These are phyloP conservation scores for Cistogaster globosa DNA, from an alignment of 2,888 invertebrate species.

Conservation along the genomic window DNA sequence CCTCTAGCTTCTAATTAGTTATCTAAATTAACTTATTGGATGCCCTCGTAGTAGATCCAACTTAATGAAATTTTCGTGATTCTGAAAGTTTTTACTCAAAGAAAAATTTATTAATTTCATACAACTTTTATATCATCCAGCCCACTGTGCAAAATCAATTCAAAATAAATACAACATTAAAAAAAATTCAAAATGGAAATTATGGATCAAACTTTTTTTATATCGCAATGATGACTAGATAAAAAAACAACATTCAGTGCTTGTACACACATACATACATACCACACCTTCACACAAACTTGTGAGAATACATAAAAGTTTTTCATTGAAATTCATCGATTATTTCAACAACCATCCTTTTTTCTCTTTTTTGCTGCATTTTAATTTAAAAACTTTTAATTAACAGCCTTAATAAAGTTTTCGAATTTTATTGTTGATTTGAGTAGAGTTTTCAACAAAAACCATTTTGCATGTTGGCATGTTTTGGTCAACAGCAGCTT, in stretches of 20 bases:
- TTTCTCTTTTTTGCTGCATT: slow-evolving; percentile 30
- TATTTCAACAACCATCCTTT: slow-evolving; percentile 21
- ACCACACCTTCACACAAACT: not conserved
- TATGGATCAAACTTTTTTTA: slow-evolving; percentile 46
- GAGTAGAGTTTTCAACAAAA: slow-evolving; percentile 28
- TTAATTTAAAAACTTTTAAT: slow-evolving; percentile 69
- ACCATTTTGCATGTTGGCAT: not conserved
- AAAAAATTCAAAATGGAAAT: slow-evolving; percentile 31
- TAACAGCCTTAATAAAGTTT: slow-evolving; percentile 45
- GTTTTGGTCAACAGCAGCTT: slow-evolving; percentile 3
- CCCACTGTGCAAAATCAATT: slow-evolving; percentile 14
- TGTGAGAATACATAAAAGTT: slow-evolving; percentile 49
- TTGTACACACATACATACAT: not conserved
- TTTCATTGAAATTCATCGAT: slow-evolving; percentile 61
- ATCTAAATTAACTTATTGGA: too few relatives aligned
- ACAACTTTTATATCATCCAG: not conserved
- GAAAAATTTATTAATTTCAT: too few relatives aligned
- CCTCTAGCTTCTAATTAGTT: too few relatives aligned
- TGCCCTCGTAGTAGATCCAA: too few relatives aligned
- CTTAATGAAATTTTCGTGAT: too few relatives aligned
- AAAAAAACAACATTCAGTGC: slow-evolving; percentile 1
- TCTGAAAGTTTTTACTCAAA: too few relatives aligned
- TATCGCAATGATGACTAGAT: slow-evolving; percentile 19
- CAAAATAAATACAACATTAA: not conserved
- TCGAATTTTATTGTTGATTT: slow-evolving; percentile 34